Base-by-base conservation (phyloP, 1,140 invertebrate species). In the Hyles vespertilio region DNA sequence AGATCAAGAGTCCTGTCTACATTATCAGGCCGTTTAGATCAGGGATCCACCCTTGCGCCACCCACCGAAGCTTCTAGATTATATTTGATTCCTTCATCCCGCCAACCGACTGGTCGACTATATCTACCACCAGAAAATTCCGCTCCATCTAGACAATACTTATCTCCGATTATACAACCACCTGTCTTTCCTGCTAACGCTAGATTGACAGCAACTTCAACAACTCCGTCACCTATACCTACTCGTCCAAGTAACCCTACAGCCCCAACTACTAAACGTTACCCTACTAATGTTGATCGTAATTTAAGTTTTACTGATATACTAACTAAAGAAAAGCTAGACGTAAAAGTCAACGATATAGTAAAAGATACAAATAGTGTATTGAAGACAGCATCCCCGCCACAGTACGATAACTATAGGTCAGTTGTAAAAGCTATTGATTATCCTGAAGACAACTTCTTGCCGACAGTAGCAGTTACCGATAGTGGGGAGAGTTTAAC, bases 301-400 rank as follows among this genome's bases (percentile, higher is more conserved):
- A 86, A 85, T 49, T 57, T 83, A 65, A 69, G 74, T 40, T 89
- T 89, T 63, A 53, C 78, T 52, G 80, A 89, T 59, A 78, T 84
- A 52, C 59, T 83, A 46, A 82, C 79, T 9, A 82, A 82, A 63
- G 74, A 87, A 74, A 84, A 84, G 58, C 61, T 86, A 46, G 81
- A 86, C 56, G 70, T 77, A 51, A 81, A 80, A 3, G 74, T 87
- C 8, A 77, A 75, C 59, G 68, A 81, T 61, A 84, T 89, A 43
- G 73, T 86, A 22, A 78, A 79, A 68, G 72, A 86, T 61, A 89
- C 84, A 32, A 72, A 73, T 55, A 67, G 70, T 65, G 58, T 78
- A 62, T 59, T 79, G 22, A 63, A 70, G 57, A 69, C 74, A 3
- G 65, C 68, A 51, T 67, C 71, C 34, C 69, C 70, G 54, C 62